Conservation (phyloP, 2,888 invertebrate species). For the Lucinisca nassula region DNA sequence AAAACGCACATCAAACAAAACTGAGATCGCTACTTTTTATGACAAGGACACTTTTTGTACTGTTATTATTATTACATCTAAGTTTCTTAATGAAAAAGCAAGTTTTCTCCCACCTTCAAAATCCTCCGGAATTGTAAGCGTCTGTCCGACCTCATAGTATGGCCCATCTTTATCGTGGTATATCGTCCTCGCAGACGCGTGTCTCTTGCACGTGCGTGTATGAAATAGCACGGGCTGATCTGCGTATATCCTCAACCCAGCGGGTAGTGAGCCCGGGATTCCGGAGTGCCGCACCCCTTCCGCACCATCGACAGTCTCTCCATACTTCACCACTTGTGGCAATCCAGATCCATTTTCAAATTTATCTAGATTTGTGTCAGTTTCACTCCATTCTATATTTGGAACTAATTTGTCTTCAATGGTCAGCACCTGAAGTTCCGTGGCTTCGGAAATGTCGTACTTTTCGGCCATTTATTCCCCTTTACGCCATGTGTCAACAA, state of each 20-base stretch:
- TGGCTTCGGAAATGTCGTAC: not conserved
- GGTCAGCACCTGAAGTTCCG: not conserved
- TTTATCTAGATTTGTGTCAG: not conserved
- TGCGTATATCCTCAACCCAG: constrained; percentile 77
- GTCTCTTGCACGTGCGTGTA: constrained; percentile 64
- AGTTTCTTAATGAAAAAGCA: no score
- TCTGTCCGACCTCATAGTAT: constrained; percentile 83
- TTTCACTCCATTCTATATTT: constrained; percentile 54
- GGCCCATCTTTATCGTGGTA: constrained; percentile 78
- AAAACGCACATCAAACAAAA: no score
- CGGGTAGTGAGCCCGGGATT: constrained; percentile 38
- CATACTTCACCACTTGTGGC: constrained; percentile 58
- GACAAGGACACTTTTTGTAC: no score
- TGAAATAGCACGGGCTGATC: constrained; percentile 77
- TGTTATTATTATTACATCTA: no score
- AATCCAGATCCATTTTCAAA: constrained; percentile 53
- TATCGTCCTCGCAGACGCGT: constrained; percentile 79
- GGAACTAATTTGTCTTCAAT: not conserved
- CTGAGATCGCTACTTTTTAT: no score
- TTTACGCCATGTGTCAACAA: not conserved
- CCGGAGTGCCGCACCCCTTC: constrained; percentile 8
- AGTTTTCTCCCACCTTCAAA: constrained; percentile 61
- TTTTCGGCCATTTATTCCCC: not conserved
- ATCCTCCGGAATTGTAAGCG: constrained; percentile 79
- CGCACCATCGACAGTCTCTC: not conserved